Evolutionary conservation across 2,888 invertebrate genomes (phyloP), one percentile per base, ranked within the genome.

Genomic region (Heliconius hortense): DNA sequence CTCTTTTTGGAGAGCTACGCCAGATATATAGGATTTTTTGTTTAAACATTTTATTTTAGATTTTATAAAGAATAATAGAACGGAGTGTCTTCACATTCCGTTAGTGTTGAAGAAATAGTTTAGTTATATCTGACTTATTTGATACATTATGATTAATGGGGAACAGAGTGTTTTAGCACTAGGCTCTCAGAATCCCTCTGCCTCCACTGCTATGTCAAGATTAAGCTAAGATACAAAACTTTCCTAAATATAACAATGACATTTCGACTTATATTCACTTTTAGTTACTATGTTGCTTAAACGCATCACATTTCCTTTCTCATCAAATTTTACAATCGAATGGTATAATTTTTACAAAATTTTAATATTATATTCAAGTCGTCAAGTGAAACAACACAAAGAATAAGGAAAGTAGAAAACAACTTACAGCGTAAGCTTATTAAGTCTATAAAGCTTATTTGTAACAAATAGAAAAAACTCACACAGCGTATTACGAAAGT

Each of bases 371-470:
- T 60, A 24, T 26, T 60, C 24, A 60, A 7, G 5, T 26, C 15
- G 0, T 26, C 18, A 24, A 15, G 24, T 43, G 24, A 66, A 56
- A 28, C 4, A 43, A 15, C 4, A 15, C 24, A 66, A 24, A 24
- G 24, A 66, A 43, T n/a, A 66, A 43, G 13, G 13, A 64, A 64
- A 64, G 64, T 64, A n/a, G 8, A 39, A 66, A 66, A 66, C 63
- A 67, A 24, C 67, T 28, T 48, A 53, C 28, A 53, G 48, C 35
- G 24, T 69, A 56, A 56, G 69, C 69, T 69, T 56, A 56, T 69
- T 56, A 69, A 28, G 69, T 69, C n/a, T 56, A 56, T 69, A 31
- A 35, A 56, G 69, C 66, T 66, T 66, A 56, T 31, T 28, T 69
- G 69, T 56, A 69, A 24, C 56, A 56, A 69, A 56, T 56, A 53